Conservation (phyloP, 2,888 invertebrate genomes). For the Agonopterix alstromeriana region DNA sequence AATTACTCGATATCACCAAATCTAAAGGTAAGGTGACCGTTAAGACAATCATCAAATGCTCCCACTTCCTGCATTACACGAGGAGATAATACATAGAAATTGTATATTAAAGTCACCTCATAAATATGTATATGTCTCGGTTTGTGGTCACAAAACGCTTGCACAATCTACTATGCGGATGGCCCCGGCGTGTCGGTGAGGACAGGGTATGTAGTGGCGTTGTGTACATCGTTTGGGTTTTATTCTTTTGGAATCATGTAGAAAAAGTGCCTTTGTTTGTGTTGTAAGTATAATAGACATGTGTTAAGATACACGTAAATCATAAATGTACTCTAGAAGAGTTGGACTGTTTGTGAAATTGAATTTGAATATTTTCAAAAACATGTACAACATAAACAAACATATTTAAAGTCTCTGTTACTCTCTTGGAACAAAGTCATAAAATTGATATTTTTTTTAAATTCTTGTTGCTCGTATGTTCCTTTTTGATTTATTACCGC, state of each 20-base stretch:
- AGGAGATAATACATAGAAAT: conserved; percentile 75
- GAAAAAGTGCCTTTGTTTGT: too few relatives aligned
- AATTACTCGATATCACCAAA: conserved; percentile 53
- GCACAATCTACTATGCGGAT: conserved; percentile 65
- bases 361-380: too few relatives aligned
- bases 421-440: too few relatives aligned
- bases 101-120: conserved; percentile 73
- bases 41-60: conserved; percentile 63
- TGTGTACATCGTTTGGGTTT: background rate
- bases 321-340: too few relatives aligned
- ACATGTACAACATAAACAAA: too few relatives aligned
- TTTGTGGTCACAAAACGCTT: conserved; percentile 69
- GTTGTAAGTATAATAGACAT: too few relatives aligned
- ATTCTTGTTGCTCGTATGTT: too few relatives aligned
- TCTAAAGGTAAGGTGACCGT: conserved; percentile 55
- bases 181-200: conserved; percentile 28
- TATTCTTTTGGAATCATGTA: background rate
- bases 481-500: too few relatives aligned
- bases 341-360: too few relatives aligned
- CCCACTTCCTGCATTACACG: conserved; percentile 69
- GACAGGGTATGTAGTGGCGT: conserved; percentile 22
- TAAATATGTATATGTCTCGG: conserved; percentile 75
- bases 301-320: too few relatives aligned
- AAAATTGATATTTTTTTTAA: too few relatives aligned
- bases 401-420: too few relatives aligned